phyloP scores from a whole-genome alignment of 2,113 vertebrate species.

The Laticauda colubrina region DNA sequence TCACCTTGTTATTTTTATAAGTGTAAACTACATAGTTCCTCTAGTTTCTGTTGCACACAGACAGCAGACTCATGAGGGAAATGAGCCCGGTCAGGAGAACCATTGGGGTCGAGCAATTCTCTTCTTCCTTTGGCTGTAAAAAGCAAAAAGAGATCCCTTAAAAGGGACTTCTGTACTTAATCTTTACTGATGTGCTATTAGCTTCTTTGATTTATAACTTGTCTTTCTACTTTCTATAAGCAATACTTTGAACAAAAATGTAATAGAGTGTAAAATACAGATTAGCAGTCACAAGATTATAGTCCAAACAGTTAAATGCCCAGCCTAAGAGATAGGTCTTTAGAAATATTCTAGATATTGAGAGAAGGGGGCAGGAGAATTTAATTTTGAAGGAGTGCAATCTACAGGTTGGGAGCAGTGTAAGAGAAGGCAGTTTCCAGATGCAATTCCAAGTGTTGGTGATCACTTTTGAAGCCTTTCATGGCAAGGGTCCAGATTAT shows the following conservation, averaged over 20 bases:
- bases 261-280: background rate
- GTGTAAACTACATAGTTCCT: background rate
- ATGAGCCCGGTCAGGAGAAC: background rate
- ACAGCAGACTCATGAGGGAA: conserved; percentile 13
- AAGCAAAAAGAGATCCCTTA: background rate
- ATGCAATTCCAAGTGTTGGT: background rate
- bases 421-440: background rate
- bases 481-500: background rate
- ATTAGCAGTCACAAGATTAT: background rate
- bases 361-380: background rate
- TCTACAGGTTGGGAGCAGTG: background rate
- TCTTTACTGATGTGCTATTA: background rate
- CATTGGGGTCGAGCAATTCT: background rate
- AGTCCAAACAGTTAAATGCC: background rate
- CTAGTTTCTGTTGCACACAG: background rate
- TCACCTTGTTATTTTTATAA: conserved; percentile 5
- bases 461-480: background rate
- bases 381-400: background rate
- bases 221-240: background rate
- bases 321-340: background rate
- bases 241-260: background rate
- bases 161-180: background rate
- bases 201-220: background rate
- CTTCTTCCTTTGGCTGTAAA: background rate
- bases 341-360: background rate